phyloP scores from a whole-genome alignment of 2,888 invertebrate genomes.

The Microctonus brassicae region DNA sequence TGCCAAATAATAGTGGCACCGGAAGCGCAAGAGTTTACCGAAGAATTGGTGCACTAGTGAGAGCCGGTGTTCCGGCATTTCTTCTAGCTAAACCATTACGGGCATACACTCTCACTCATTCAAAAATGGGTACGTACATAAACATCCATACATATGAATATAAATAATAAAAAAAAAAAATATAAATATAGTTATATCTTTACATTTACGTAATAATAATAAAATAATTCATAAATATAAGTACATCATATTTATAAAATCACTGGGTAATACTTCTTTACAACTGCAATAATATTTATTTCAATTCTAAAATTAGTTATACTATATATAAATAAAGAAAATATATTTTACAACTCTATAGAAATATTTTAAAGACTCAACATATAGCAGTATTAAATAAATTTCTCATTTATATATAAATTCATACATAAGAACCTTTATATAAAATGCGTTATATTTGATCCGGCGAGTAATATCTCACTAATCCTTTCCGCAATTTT shows the following conservation, averaged over 20 bases:
- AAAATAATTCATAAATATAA: background rate
- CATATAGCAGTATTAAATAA: background rate
- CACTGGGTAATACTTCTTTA: background rate
- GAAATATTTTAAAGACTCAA: background rate
- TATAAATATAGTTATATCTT: background rate
- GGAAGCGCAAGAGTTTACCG: conserved; percentile 65
- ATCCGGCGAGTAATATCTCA: conserved; percentile 21
- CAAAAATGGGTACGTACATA: conserved; percentile 63
- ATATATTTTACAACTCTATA: background rate
- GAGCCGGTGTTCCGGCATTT: conserved; percentile 65
- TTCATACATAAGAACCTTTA: background rate
- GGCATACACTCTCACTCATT: conserved; percentile 65
- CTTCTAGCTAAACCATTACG: conserved; percentile 63
- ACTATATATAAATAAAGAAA: background rate
- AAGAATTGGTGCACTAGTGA: conserved; percentile 63
- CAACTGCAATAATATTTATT: background rate
- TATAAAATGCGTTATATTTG: conserved; percentile 17
- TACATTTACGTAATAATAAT: background rate
- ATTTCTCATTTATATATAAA: background rate
- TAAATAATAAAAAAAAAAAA: too few relatives aligned
- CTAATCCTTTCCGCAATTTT: conserved; percentile 29
- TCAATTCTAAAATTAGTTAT: background rate
- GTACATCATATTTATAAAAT: background rate
- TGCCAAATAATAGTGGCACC: conserved; percentile 62
- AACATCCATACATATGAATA: background rate